phyloP scores from a whole-genome alignment of 2,113 vertebrate genomes.

The Odobenus rosmarus region DNA sequence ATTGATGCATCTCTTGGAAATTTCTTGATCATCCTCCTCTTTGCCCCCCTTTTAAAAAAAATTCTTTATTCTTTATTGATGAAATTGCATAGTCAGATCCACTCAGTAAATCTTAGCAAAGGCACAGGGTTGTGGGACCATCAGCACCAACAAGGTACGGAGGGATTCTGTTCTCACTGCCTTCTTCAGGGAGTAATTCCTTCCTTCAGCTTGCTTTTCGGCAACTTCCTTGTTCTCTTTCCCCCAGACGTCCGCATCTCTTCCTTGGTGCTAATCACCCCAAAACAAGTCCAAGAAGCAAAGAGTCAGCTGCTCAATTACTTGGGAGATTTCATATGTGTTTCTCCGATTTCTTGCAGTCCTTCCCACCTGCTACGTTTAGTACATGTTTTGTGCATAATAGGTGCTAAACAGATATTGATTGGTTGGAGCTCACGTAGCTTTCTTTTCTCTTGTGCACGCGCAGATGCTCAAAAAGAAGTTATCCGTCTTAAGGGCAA shows the following conservation, averaged over 20 bases:
- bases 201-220: not conserved
- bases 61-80: not conserved
- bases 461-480: not conserved
- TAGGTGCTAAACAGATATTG: not conserved
- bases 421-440: not conserved
- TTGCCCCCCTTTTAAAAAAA: not conserved
- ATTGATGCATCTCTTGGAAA: not conserved
- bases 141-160: rapidly evolving
- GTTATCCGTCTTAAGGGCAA: not conserved
- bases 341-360: not conserved
- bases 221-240: not conserved
- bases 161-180: rapidly evolving
- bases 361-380: not conserved
- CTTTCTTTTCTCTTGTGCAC: not conserved
- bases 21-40: not conserved
- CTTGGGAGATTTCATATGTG: not conserved
- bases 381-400: not conserved
- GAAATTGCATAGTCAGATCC: not conserved
- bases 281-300: not conserved
- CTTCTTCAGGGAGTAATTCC: not conserved
- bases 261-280: not conserved
- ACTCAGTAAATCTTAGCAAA: not conserved
- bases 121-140: not conserved
- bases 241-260: too few species aligned
- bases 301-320: not conserved